Evolutionary conservation across 2,797 vertebrate species (phyloP).

Genomic region (Triplophysa bombifrons): DNA sequence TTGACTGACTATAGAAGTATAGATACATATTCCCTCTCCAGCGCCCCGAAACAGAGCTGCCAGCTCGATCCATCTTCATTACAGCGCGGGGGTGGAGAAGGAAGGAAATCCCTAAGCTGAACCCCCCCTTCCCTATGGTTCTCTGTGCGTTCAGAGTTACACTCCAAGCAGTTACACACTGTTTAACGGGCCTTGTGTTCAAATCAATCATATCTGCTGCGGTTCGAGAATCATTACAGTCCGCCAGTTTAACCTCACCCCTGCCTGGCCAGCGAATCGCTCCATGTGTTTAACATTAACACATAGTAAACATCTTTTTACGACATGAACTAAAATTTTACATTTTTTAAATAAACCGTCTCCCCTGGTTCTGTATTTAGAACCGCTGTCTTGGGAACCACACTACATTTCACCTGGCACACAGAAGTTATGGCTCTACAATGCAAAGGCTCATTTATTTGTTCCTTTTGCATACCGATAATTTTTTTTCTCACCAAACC

Average conservation of each 20-base stretch:
- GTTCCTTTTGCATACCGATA: background rate
- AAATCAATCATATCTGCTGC: slow-evolving; percentile 42
- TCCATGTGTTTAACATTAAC: slow-evolving; percentile 38
- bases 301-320: slow-evolving; percentile 42
- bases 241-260: slow-evolving; percentile 9
- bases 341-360: slow-evolving; percentile 35
- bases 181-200: slow-evolving; percentile 34
- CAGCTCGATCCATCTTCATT: slow-evolving; percentile 72
- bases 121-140: slow-evolving; percentile 2
- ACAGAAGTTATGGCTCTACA: background rate
- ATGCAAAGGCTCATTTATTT: slow-evolving; percentile 26
- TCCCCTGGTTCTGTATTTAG: slow-evolving; percentile 22
- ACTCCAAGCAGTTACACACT: slow-evolving; percentile 31
- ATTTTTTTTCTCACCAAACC: slow-evolving; percentile 9
- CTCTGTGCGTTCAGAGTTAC: slow-evolving; percentile 15
- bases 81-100: slow-evolving; percentile 69
- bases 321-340: slow-evolving; percentile 30
- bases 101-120: slow-evolving; percentile 67
- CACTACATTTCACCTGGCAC: slow-evolving; percentile 17
- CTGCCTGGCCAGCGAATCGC: slow-evolving; percentile 22
- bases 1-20: slow-evolving; percentile 65
- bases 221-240: slow-evolving; percentile 17
- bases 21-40: slow-evolving; percentile 60
- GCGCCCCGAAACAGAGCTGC: slow-evolving; percentile 68
- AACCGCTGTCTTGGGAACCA: slow-evolving; percentile 19